Evolutionary conservation across 1,140 invertebrate species (phyloP), one percentile per base, ranked within the genome.

Genomic region (Delia radicum): DNA sequence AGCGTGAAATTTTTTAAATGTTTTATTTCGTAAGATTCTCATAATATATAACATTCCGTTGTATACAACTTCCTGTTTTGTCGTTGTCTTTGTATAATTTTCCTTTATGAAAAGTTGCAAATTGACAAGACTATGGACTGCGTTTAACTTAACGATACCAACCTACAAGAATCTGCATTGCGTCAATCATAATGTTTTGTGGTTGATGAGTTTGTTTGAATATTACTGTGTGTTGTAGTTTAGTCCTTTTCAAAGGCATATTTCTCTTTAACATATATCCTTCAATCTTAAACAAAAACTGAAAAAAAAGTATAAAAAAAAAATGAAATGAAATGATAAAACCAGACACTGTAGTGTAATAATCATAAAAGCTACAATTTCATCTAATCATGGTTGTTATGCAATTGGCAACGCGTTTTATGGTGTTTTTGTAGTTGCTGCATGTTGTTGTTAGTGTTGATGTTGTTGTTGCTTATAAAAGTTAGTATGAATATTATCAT

Each of bases 361-460:
- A 67, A 67, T 67, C 63, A 67, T 67, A 67, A 67, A 67, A 21
- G 63, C 28, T 31, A 67, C 63, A 67, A 31, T 67, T 67, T 21
- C 18, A 67, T 67, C 63, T 67, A 67, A 67, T 67, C 28, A 28
- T 67, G 27, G 63, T 67, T 67, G 63, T 67, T 67, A 67, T 67
- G 63, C 63, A 67, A 67, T 67, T 67, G 63, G 63, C 63, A 67
- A 67, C 28, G 63, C 63, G 18, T 67, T 67, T 67, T 28, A 67
- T 67, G 62, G 7, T n/a, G n/a, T n/a, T n/a, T n/a, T n/a, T n/a
- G n/a, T n/a, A 12, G 63, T 18, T 31, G 27, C 27, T 67, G 63
- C 15, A 33, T 15, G 28, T 67, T 67, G 29, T n/a, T 67, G 63
- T n/a, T 67, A n/a, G n/a, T n/a, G 28, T 28, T 29, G 63, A 10